Conservation (phyloP, 2,113 vertebrate species). For the Pseudopodoces humilis region DNA sequence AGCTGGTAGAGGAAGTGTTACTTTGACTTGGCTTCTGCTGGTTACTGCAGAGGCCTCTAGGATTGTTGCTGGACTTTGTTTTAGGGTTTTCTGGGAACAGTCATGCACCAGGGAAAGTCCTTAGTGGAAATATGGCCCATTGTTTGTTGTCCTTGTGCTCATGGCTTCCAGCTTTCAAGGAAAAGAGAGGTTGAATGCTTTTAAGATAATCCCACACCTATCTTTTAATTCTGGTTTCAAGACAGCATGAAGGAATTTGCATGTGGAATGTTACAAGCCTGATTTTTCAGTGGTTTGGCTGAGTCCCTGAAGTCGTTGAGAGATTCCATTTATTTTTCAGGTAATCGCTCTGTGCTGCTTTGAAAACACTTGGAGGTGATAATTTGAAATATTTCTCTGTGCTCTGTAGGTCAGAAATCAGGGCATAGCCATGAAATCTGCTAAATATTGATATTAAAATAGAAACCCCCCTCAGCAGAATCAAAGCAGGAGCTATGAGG, state of each 20-base stretch:
- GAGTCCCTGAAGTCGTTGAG: neutral
- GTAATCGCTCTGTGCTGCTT: neutral
- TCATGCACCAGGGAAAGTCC: neutral
- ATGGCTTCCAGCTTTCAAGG: neutral
- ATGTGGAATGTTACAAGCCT: neutral
- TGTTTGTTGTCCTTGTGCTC: neutral
- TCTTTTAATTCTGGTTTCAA: neutral
- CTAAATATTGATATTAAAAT: neutral
- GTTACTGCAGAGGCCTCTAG: neutral
- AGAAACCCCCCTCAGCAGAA: neutral
- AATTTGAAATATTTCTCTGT: neutral
- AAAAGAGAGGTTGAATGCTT: neutral
- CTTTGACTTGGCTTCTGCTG: neutral
- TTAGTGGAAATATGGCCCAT: neutral
- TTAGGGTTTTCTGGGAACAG: neutral
- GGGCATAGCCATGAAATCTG: neutral
- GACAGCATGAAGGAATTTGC: neutral
- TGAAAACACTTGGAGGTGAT: neutral
- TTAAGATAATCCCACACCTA: neutral
- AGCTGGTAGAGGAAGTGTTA: neutral
- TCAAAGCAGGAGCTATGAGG: neutral
- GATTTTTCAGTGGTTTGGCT: neutral
- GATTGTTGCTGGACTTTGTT: neutral
- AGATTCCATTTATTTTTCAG: constrained; percentile 5
- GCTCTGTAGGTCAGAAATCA: neutral